Conservation (phyloP, 2,113 vertebrate species). For the Lasiurus cinereus region DNA sequence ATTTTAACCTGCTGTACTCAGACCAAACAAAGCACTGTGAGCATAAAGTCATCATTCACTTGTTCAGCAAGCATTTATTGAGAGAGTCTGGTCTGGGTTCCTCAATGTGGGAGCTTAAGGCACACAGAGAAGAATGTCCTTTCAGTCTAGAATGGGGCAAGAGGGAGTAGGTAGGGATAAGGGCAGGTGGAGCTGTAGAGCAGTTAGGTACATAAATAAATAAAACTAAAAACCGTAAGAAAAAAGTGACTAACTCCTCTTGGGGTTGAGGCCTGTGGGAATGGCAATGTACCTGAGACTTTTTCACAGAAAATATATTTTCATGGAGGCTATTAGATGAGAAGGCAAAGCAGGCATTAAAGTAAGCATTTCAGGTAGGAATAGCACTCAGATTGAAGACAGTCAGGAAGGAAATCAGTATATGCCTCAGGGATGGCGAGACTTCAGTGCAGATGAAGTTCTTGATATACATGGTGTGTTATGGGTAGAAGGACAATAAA, state of each 20-base stretch:
- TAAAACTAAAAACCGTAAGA: not conserved
- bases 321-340: not conserved
- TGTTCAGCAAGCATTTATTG: not conserved
- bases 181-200: not conserved
- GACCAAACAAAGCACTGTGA: not conserved
- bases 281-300: not conserved
- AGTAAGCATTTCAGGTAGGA: not conserved
- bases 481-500: not conserved
- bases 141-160: not conserved
- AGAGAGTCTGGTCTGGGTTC: not conserved
- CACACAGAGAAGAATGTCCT: not conserved
- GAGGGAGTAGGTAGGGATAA: too few species aligned
- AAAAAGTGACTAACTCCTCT: not conserved
- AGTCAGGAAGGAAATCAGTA: not conserved
- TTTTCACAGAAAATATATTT: slow-evolving; percentile 23
- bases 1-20: not conserved
- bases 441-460: not conserved
- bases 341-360: not conserved
- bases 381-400: not conserved
- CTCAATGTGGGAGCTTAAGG: not conserved
- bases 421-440: not conserved
- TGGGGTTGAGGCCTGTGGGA: not conserved
- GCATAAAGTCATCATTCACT: not conserved
- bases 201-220: not conserved
- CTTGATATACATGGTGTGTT: not conserved